Evolutionary conservation across 2,797 vertebrate species (phyloP).

Genomic region (Enteromius fasciolatus): DNA sequence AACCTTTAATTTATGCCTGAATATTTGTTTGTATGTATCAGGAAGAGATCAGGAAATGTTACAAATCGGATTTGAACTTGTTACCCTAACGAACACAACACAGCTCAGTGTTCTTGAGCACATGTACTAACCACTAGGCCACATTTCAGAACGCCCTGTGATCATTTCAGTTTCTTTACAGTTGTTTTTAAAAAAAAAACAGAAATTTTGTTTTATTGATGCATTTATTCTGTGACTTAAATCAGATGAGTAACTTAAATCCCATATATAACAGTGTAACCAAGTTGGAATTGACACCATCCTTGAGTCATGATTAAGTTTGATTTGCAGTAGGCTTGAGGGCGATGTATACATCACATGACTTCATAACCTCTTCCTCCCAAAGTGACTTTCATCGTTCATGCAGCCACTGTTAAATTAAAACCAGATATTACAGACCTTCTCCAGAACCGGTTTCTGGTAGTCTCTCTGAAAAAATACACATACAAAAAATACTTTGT

Average conservation of each 20-base stretch:
- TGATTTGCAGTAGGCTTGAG: background rate
- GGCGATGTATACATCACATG: constrained; percentile 13
- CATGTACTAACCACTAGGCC: background rate
- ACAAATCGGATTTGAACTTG: background rate
- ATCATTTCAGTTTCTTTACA: background rate
- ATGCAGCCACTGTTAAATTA: constrained; percentile 44
- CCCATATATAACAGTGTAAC: background rate
- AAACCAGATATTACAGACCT: constrained; percentile 38
- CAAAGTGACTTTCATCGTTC: constrained; percentile 24
- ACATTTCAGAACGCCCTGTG: background rate
- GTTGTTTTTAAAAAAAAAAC: background rate
- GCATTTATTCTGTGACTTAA: background rate
- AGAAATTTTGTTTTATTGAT: background rate
- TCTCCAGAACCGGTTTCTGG: background rate
- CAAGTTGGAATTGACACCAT: background rate
- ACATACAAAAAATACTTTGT: constrained; percentile 65
- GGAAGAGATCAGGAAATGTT: background rate
- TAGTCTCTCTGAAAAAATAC: constrained; percentile 64
- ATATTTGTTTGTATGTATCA: background rate
- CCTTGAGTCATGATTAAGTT: constrained; percentile 2
- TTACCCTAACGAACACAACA: background rate
- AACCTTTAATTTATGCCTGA: no score
- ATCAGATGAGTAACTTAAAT: constrained; percentile 11
- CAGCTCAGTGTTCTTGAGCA: background rate
- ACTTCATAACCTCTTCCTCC: constrained; percentile 27